These are phyloP conservation scores for Reinhardtius hippoglossoides DNA, from an alignment of 2,113 vertebrate genomes.

Conservation along the genomic window DNA sequence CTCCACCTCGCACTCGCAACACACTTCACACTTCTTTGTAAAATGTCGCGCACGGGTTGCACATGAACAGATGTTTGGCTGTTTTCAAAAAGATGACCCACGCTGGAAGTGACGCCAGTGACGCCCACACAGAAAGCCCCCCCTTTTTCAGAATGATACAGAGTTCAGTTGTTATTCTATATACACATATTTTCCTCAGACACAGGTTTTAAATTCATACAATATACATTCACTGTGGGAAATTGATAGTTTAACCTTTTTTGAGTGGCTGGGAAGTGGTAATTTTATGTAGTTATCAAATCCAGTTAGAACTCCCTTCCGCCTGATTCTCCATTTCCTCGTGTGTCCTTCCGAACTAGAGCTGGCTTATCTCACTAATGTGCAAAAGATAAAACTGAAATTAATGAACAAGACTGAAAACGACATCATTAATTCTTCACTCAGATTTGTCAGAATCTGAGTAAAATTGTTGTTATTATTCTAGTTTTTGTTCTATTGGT, in stretches of 20 bases:
- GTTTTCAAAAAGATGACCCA: conserved; percentile 28
- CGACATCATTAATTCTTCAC: background rate
- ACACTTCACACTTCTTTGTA: conserved; percentile 49
- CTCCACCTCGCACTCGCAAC: conserved; percentile 47
- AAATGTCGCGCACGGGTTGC: conserved; percentile 52
- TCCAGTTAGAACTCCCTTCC: background rate
- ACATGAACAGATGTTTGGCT: conserved; percentile 48
- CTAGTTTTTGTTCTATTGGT: background rate
- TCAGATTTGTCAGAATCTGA: background rate
- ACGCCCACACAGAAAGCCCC: background rate
- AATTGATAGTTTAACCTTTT: too few relatives aligned
- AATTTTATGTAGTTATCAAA: background rate
- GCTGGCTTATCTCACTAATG: background rate
- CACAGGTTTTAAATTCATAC: background rate
- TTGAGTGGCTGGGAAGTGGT: too few relatives aligned
- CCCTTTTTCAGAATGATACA: background rate
- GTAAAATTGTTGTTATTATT: background rate
- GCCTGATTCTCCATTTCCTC: too few relatives aligned
- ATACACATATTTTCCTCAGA: background rate
- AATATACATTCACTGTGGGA: too few relatives aligned
- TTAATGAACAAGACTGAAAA: background rate
- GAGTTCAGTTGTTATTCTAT: background rate
- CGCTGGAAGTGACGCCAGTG: conserved; percentile 2
- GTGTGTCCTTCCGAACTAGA: background rate
- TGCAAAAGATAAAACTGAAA: background rate